Evolutionary conservation across 2,888 invertebrate species (phyloP).

Genomic region (Drosophila subsilvestris): DNA sequence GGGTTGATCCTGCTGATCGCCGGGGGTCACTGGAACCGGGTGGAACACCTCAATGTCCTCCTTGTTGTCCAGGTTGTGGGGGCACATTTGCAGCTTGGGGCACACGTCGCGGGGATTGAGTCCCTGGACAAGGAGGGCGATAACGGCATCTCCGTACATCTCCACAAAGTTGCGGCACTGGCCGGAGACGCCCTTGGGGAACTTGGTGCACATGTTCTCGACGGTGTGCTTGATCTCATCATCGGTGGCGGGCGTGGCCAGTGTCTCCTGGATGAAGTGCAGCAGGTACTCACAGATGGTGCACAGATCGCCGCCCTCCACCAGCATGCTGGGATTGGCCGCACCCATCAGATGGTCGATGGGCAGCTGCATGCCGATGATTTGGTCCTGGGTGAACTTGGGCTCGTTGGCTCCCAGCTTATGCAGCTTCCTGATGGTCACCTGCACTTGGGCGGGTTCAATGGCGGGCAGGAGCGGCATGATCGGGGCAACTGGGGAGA

Average conservation of each 20-base stretch:
- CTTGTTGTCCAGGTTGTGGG: slow-evolving; percentile 83
- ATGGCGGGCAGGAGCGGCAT: slow-evolving; percentile 87
- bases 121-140: slow-evolving; percentile 90
- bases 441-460: slow-evolving; percentile 83
- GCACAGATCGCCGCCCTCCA: slow-evolving; percentile 86
- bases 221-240: slow-evolving; percentile 88
- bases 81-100: slow-evolving; percentile 89
- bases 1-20: slow-evolving; percentile 85
- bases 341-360: slow-evolving; percentile 85
- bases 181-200: slow-evolving; percentile 87
- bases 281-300: slow-evolving; percentile 93
- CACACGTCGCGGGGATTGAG: slow-evolving; percentile 85
- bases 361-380: slow-evolving; percentile 85
- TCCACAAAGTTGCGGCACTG: slow-evolving; percentile 91
- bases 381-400: slow-evolving; percentile 78
- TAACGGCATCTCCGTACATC: slow-evolving; percentile 91
- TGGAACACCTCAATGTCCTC: slow-evolving; percentile 86
- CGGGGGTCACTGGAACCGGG: slow-evolving; percentile 63
- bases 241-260: slow-evolving; percentile 89
- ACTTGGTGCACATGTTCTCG: slow-evolving; percentile 88
- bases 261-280: slow-evolving; percentile 90
- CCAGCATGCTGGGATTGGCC: slow-evolving; percentile 75
- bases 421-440: slow-evolving; percentile 73
- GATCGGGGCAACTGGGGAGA: slow-evolving; percentile 83
- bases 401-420: slow-evolving; percentile 79